Conservation (phyloP, 2,888 invertebrate species). For the Lasiommata megera region DNA sequence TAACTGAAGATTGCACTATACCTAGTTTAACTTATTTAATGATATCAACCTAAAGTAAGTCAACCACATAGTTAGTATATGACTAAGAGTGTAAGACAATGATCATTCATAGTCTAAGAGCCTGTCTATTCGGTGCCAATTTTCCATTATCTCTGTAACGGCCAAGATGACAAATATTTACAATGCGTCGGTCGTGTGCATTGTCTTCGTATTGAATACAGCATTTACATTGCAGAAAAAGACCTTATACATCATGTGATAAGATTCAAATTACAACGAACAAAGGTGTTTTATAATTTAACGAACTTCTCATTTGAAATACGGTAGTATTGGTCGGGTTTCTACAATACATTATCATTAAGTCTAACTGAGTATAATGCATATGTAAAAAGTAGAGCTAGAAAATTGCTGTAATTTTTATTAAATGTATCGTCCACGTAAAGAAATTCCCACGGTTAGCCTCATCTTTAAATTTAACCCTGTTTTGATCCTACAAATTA, state of each 20-base stretch:
- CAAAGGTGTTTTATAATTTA: background rate
- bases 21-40: no score
- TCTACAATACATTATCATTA: background rate
- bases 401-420: background rate
- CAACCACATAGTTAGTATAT: no score
- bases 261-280: conserved; percentile 36
- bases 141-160: conserved; percentile 59
- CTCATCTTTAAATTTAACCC: no score
- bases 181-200: conserved; percentile 48
- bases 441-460: no score
- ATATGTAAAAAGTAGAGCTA: background rate
- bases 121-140: conserved; percentile 57
- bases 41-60: no score
- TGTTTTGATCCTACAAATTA: no score
- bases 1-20: no score
- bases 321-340: conserved; percentile 17
- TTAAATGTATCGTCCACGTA: background rate
- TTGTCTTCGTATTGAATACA: conserved; percentile 54
- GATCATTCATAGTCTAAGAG: conserved; percentile 57
- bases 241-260: conserved; percentile 34
- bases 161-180: conserved; percentile 58
- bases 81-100: conserved; percentile 39
- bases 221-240: conserved; percentile 38
- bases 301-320: conserved; percentile 12
- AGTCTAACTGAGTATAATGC: background rate